Evolutionary conservation across 2,888 invertebrate species (phyloP).

Genomic region (Ceramica pisi): DNA sequence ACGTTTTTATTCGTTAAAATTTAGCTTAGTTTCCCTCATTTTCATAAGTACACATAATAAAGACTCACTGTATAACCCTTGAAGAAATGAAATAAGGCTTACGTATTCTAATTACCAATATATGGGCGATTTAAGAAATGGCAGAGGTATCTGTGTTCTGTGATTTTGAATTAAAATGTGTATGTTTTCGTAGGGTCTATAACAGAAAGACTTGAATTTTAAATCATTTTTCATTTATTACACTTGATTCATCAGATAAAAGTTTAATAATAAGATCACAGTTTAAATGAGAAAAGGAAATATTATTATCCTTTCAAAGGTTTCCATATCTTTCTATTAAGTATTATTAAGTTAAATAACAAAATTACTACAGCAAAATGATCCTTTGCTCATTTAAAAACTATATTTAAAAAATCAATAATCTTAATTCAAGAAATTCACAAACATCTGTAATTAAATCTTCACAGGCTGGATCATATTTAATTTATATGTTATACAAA

Average conservation of each 20-base stretch:
- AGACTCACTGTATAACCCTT: too few species aligned
- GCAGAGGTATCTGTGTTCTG: not conserved
- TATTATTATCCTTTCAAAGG: constrained; percentile 58
- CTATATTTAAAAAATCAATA: constrained; percentile 50
- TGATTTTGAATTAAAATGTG: not conserved
- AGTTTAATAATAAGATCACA: constrained; percentile 74
- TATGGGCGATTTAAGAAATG: not conserved
- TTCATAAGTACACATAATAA: too few species aligned
- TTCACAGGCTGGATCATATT: constrained; percentile 27
- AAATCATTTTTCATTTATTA: constrained; percentile 74
- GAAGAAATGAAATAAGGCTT: too few species aligned
- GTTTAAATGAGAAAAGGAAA: constrained; percentile 84
- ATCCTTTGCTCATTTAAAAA: constrained; percentile 83
- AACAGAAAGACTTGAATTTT: constrained; percentile 36
- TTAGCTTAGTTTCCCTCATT: too few species aligned
- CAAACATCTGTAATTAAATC: constrained; percentile 54
- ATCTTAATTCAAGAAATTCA: constrained; percentile 56
- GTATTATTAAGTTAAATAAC: constrained; percentile 66
- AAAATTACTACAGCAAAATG: constrained; percentile 67
- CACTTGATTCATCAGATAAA: constrained; percentile 74
- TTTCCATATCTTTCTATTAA: constrained; percentile 53
- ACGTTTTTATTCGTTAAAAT: too few species aligned
- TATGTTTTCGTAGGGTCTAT: not conserved
- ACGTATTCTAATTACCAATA: too few species aligned
- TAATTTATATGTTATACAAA: constrained; percentile 17